These are phyloP conservation scores for Zeugodacus cucurbitae DNA, from an alignment of 1,140 invertebrate species.

Conservation along the genomic window DNA sequence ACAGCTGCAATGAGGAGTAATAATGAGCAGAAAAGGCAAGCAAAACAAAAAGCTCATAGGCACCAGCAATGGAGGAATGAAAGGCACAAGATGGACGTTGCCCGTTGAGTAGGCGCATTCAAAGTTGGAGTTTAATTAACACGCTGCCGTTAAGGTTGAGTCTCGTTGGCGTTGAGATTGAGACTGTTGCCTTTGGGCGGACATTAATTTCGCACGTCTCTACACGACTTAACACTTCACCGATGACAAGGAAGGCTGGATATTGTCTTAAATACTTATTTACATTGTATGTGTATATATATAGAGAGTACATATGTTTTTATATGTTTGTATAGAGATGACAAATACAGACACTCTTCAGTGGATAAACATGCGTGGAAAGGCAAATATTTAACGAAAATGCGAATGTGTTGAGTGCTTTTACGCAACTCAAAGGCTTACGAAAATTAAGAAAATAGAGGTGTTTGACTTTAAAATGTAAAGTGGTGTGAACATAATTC, in stretches of 20 bases:
- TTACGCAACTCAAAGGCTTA: not conserved
- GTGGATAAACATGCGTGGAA: not conserved
- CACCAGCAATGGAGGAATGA: not conserved
- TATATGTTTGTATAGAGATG: not conserved
- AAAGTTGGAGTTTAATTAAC: not conserved
- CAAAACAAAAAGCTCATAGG: too few species aligned
- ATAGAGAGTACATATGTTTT: not conserved
- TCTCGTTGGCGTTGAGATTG: not conserved
- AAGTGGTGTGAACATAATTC: not conserved
- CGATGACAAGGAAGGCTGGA: not conserved
- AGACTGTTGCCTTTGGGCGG: not conserved
- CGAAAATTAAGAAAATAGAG: not conserved
- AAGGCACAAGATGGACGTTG: not conserved
- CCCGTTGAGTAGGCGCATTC: not conserved
- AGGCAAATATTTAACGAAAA: not conserved
- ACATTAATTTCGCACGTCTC: constrained; percentile 2
- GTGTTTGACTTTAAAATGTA: not conserved
- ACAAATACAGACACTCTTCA: not conserved
- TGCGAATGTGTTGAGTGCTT: not conserved
- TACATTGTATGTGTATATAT: too few species aligned
- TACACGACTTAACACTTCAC: constrained; percentile 11
- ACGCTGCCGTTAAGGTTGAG: not conserved
- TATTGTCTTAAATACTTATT: not conserved
- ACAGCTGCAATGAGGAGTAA: not conserved
- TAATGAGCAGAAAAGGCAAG: not conserved